Evolutionary conservation across 2,888 invertebrate species (phyloP), one percentile per base, ranked within the genome.

Genomic region (Temnothorax unifasciatus): DNA sequence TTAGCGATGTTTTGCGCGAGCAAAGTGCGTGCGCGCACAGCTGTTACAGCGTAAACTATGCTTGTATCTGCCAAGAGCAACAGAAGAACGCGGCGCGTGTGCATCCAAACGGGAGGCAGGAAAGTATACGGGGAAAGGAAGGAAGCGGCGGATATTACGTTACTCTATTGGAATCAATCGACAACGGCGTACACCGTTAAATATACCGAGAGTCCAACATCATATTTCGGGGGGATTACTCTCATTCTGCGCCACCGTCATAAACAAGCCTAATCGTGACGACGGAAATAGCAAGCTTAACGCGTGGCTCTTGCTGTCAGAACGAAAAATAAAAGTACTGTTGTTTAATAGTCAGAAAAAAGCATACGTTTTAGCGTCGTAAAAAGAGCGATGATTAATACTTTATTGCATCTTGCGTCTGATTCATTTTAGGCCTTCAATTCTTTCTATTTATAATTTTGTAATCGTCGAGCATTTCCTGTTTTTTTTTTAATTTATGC

Each of bases 1-100:
- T 93, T 93, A 93, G 92, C 91, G 90, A 89, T 92, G 91, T 91
- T 93, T 93, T 92, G 90, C 91, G 89, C 90, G 91, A 89, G 92
- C 88, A 92, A 92, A 93, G 93, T 91, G 90, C 90, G 89, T 88
- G 90, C 90, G 88, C 87, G 91, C 91, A 91, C 93, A 93, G 93
- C 93, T 93, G 93, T 92, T 92, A 84, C 90, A 86, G 87, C 92
- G 92, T 91, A 92, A 92, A 92, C 91, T 89, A 89, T 87, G 88
- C 87, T 88, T 83, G 64, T 74, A 85, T 77, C 88, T 92, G 92
- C 92, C 92, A 92, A 92, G 83, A 88, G 90, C 90, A 90, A 90
- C 90, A 91, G 85, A 88, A 87, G 87, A 85, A 83, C 50, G 86
- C 61, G 82, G 74, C 69, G 79, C 29, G 87, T 81, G 73, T 47